Percentiles rank a stretch among this genome's conserved stretches.
Conservation (phyloP, 1,140 invertebrate genomes). For the Gyrodactylus salaris region DNA sequence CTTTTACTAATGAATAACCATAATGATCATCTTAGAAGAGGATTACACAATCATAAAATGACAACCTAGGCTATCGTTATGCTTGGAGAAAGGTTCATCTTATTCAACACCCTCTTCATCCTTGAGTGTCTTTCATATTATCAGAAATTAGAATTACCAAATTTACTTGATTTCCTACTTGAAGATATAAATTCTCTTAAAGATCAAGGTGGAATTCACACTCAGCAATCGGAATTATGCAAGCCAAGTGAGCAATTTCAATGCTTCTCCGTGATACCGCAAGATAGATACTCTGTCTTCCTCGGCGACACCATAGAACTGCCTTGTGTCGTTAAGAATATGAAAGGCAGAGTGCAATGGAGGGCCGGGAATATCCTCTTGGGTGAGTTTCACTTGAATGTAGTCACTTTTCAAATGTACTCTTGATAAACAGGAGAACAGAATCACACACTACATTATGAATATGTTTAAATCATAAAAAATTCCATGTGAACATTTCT, state of each 20-base stretch:
- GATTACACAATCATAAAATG: too few species aligned
- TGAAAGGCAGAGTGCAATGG: constrained; percentile 2
- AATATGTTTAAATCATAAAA: too few species aligned
- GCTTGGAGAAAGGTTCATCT: too few species aligned
- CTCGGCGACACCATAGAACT: not conserved
- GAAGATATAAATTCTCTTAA: not conserved
- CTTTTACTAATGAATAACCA: too few species aligned
- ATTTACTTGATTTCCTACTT: not conserved
- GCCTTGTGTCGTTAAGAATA: not conserved
- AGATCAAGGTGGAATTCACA: not conserved
- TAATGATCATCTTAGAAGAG: too few species aligned
- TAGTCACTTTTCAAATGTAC: too few species aligned
- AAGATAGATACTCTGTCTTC: not conserved
- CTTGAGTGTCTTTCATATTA: too few species aligned
- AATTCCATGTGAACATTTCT: too few species aligned
- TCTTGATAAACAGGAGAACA: too few species aligned
- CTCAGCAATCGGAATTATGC: not conserved
- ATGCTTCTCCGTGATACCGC: not conserved
- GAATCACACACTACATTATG: too few species aligned
- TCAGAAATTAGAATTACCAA: not conserved
- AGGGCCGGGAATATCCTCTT: not conserved
- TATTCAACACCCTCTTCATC: too few species aligned
- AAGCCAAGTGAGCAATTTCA: not conserved
- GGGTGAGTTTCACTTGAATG: not conserved
- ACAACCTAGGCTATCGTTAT: too few species aligned